phyloP scores from a whole-genome alignment of 2,888 invertebrate species.

The Philereme vetulata region DNA sequence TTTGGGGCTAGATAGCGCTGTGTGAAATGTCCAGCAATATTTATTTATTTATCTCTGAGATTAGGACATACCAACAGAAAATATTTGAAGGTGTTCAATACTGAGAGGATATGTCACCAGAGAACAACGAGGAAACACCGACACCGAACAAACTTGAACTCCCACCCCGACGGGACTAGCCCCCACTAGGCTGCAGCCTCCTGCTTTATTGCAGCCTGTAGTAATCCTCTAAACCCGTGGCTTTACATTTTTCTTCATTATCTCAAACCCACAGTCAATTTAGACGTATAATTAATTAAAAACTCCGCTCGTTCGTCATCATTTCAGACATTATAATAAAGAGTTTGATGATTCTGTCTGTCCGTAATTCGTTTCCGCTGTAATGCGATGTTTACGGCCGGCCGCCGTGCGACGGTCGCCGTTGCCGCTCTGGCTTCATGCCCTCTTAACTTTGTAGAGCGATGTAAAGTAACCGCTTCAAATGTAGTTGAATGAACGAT shows the following conservation, averaged over 20 bases:
- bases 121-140: too few relatives aligned
- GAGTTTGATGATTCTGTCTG: constrained; percentile 24
- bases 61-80: too few relatives aligned
- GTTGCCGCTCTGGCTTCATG: neutral
- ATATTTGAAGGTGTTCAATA: too few relatives aligned
- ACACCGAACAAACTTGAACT: too few relatives aligned
- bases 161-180: too few relatives aligned
- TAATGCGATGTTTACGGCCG: constrained; percentile 18
- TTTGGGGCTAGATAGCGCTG: too few relatives aligned
- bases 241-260: constrained; percentile 25
- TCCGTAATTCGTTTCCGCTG: constrained; percentile 20
- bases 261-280: constrained; percentile 30
- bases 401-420: neutral
- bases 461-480: constrained; percentile 7
- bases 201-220: constrained; percentile 1
- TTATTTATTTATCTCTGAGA: too few relatives aligned
- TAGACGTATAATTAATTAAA: constrained; percentile 35
- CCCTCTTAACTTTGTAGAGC: constrained; percentile 11
- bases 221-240: neutral
- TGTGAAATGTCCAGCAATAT: too few relatives aligned
- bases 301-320: constrained; percentile 25
- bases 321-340: constrained; percentile 24
- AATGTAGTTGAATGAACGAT: too few relatives aligned
- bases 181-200: too few relatives aligned
- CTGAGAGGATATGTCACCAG: too few relatives aligned